A percentile compares a stretch with the other conserved stretches of the same genome.
phyloP scores from a whole-genome alignment of 1,140 invertebrate genomes.

The Musca vetustissima region DNA sequence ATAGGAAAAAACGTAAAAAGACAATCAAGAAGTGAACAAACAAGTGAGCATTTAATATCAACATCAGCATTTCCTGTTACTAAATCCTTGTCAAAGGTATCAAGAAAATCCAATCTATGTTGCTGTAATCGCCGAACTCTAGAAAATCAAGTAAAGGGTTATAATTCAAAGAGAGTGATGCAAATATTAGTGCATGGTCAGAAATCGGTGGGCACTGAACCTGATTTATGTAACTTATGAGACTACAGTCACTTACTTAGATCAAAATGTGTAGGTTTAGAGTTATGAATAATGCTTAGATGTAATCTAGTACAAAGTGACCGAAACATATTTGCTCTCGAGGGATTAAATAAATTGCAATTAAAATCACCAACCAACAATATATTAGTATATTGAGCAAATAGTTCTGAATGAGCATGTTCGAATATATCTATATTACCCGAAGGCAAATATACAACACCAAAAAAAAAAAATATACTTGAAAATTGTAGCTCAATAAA shows the following conservation, averaged over 20 bases:
- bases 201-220: not conserved
- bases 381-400: no score
- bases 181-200: not conserved
- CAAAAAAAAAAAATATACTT: no score
- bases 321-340: not conserved
- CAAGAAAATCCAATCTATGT: not conserved
- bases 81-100: not conserved
- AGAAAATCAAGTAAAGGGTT: not conserved
- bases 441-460: no score
- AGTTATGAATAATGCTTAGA: not conserved
- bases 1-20: not conserved
- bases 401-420: no score
- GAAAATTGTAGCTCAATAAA: not conserved
- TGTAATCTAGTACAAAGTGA: not conserved
- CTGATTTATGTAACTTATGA: no score
- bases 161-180: not conserved
- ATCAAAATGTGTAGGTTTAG: not conserved
- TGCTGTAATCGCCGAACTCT: not conserved
- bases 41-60: not conserved
- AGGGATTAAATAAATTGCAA: no score
- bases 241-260: no score
- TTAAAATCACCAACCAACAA: no score
- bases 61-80: not conserved
- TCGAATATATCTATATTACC: no score
- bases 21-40: not conserved